These are phyloP conservation scores for Cossypha polioptera DNA, from an alignment of 2,797 vertebrate genomes.

Conservation along the genomic window DNA sequence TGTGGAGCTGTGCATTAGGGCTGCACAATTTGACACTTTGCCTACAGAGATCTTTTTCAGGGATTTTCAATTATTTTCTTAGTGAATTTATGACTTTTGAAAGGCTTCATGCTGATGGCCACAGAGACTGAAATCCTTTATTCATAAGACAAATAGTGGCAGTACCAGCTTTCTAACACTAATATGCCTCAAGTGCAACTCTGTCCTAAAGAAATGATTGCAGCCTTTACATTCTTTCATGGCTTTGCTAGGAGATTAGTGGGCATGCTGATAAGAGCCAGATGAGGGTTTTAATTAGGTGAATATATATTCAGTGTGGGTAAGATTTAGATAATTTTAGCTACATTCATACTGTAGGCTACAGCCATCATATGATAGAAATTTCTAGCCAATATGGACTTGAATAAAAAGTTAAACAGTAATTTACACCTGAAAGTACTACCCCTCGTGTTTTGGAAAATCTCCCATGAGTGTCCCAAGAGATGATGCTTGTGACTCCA, in stretches of 20 bases:
- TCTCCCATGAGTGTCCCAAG: background rate
- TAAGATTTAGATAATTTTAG: background rate
- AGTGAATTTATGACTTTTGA: background rate
- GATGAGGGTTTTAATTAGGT: background rate
- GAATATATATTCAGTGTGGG: background rate
- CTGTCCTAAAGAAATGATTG: background rate
- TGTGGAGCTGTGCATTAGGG: background rate
- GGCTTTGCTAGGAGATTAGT: background rate
- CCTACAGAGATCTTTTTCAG: background rate
- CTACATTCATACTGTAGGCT: background rate
- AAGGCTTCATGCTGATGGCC: background rate
- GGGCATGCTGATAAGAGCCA: background rate
- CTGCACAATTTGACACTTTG: background rate
- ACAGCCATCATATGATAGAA: background rate
- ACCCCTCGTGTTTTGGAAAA: background rate
- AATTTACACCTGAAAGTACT: background rate
- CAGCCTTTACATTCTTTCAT: background rate
- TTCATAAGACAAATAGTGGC: background rate
- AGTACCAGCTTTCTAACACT: background rate
- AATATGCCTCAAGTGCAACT: background rate
- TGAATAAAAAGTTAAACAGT: background rate
- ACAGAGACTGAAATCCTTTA: background rate
- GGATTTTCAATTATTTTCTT: background rate
- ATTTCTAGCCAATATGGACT: background rate
- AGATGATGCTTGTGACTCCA: background rate